A percentile compares a stretch with the other conserved stretches of the same genome.
Evolutionary conservation across 2,797 vertebrate genomes (phyloP).

Genomic region (Hyperoplus lanceolatus): DNA sequence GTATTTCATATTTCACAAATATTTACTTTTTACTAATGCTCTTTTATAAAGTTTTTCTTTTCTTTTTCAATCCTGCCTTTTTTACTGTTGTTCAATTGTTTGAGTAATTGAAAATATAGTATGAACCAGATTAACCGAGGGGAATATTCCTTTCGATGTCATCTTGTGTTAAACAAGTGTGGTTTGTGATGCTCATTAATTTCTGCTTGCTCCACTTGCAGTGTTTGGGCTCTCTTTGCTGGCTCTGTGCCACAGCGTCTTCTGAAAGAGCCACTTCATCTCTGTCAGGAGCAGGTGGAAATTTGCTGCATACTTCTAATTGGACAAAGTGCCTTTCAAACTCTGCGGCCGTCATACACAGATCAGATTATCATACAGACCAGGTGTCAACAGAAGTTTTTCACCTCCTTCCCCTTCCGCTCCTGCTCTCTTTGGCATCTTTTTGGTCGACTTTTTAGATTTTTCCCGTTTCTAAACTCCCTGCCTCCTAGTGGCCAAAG

Average conservation of each 20-base stretch:
- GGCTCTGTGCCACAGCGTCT: slow-evolving; percentile 88
- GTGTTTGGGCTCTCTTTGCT: slow-evolving; percentile 89
- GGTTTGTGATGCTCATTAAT: slow-evolving; percentile 94
- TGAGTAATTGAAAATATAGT: slow-evolving; percentile 60
- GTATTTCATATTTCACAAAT: neutral
- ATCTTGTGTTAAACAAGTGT: slow-evolving; percentile 90
- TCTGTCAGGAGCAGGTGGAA: slow-evolving; percentile 93
- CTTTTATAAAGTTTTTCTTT: slow-evolving; percentile 14
- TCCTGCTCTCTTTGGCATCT: slow-evolving; percentile 37
- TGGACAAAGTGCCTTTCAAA: slow-evolving; percentile 96
- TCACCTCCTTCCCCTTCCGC: slow-evolving; percentile 45
- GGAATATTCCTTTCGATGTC: slow-evolving; percentile 87
- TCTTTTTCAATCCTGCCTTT: slow-evolving; percentile 4
- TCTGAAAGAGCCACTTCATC: slow-evolving; percentile 95
- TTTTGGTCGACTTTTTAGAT: slow-evolving; percentile 47
- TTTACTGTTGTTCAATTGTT: neutral
- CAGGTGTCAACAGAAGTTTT: slow-evolving; percentile 78
- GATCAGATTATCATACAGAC: slow-evolving; percentile 84
- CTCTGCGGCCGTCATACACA: slow-evolving; percentile 85
- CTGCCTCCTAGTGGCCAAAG: slow-evolving; percentile 54
- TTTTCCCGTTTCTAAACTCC: slow-evolving; percentile 34
- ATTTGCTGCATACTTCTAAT: slow-evolving; percentile 93
- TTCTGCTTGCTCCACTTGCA: slow-evolving; percentile 89
- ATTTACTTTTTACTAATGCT: neutral
- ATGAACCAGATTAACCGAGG: slow-evolving; percentile 74